Percentiles rank a stretch among this genome's conserved stretches.
Conservation (phyloP, 2,797 vertebrate genomes). For the Huso huso region DNA sequence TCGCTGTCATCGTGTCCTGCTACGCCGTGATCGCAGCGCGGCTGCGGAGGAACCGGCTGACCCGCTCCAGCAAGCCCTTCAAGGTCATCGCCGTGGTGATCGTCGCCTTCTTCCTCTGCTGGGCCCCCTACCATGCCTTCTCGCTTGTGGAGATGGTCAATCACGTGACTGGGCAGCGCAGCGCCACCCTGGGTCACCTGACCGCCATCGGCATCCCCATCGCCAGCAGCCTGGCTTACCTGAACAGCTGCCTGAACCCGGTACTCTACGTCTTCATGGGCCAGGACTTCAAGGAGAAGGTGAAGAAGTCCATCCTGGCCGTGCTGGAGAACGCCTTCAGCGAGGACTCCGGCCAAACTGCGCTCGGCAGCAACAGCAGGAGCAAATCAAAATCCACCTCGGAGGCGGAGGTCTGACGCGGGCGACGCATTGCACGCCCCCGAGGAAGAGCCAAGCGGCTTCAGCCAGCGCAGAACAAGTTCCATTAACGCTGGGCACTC, state of each 20-base stretch:
- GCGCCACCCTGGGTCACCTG: slow-evolving; percentile 36
- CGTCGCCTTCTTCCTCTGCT: slow-evolving; percentile 77
- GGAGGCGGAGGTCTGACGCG: slow-evolving; percentile 49
- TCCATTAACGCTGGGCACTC: too few relatives aligned
- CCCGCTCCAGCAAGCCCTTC: slow-evolving; percentile 64
- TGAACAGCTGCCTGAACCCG: slow-evolving; percentile 72
- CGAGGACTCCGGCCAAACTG: slow-evolving; percentile 55
- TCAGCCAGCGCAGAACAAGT: too few relatives aligned
- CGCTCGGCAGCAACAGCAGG: slow-evolving; percentile 50
- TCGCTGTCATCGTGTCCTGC: slow-evolving; percentile 68
- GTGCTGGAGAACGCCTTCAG: slow-evolving; percentile 68
- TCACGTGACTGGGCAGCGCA: slow-evolving; percentile 39
- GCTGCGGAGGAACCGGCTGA: slow-evolving; percentile 58
- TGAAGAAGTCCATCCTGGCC: slow-evolving; percentile 62
- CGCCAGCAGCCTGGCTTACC: slow-evolving; percentile 57
- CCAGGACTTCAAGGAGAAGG: slow-evolving; percentile 66
- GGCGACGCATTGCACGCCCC: too few relatives aligned
- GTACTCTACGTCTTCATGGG: slow-evolving; percentile 72
- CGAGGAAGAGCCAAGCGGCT: neutral
- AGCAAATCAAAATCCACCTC: slow-evolving; percentile 52
- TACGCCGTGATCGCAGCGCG: slow-evolving; percentile 64
- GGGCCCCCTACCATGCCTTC: slow-evolving; percentile 78
- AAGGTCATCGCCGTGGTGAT: slow-evolving; percentile 80
- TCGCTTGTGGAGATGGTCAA: slow-evolving; percentile 63
- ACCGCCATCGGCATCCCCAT: slow-evolving; percentile 54